Conservation (phyloP, 2,888 invertebrate species). For the Pterobdella sp. region DNA sequence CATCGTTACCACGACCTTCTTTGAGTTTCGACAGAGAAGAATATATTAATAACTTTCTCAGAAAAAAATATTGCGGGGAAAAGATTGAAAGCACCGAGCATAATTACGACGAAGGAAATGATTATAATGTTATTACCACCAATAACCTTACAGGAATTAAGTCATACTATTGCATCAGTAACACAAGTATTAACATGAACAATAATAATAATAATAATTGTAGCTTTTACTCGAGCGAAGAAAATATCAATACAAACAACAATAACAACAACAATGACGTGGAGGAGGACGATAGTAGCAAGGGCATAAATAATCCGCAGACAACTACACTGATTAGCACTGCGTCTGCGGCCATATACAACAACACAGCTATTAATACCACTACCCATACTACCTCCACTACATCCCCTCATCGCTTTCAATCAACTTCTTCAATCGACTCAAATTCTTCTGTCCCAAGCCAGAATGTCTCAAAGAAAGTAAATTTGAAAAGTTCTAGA, state of each 20-base stretch:
- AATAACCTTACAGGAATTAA: too few relatives aligned
- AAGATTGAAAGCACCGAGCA: not conserved
- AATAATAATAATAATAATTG: not conserved
- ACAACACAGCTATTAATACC: not conserved
- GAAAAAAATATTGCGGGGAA: not conserved
- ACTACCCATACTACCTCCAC: not conserved
- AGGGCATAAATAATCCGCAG: not conserved
- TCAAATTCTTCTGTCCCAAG: not conserved
- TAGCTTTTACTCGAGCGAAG: not conserved
- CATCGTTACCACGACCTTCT: too few relatives aligned
- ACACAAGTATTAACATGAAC: not conserved
- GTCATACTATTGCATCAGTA: not conserved
- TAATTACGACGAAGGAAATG: not conserved
- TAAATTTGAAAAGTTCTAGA: not conserved
- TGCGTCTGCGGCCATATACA: not conserved
- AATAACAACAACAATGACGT: slow-evolving; percentile 4
- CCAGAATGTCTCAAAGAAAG: not conserved
- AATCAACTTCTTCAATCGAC: not conserved
- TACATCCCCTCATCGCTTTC: not conserved
- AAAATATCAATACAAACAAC: slow-evolving; percentile 7
- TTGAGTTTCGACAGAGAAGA: too few relatives aligned
- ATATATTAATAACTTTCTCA: too few relatives aligned
- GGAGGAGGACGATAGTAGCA: not conserved
- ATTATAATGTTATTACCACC: not conserved
- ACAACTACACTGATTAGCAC: not conserved